Conservation (phyloP, 2,888 invertebrate species). For the Amorpha juglandis region DNA sequence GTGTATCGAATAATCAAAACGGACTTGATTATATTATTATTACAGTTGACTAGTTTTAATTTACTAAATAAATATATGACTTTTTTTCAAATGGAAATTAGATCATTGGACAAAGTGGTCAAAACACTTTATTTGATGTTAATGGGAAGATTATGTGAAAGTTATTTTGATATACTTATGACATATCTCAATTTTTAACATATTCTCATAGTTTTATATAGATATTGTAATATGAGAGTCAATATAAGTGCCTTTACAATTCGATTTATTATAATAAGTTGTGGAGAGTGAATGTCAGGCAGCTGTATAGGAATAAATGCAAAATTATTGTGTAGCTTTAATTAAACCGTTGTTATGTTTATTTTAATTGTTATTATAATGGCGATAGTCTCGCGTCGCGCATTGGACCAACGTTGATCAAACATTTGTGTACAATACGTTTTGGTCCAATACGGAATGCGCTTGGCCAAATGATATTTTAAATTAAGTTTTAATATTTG, state of each 20-base stretch:
- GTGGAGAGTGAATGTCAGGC: not conserved
- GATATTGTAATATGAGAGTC: conserved; percentile 1
- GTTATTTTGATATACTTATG: too few species aligned
- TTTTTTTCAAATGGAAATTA: too few species aligned
- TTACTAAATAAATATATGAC: too few species aligned
- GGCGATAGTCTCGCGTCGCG: not conserved
- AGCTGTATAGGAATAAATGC: conserved; percentile 23
- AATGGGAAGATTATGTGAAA: too few species aligned
- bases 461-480: conserved; percentile 5
- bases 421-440: not conserved
- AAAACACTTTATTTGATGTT: too few species aligned
- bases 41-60: too few species aligned
- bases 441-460: not conserved
- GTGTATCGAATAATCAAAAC: too few species aligned
- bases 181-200: too few species aligned
- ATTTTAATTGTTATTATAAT: conserved; percentile 19
- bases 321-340: conserved; percentile 31
- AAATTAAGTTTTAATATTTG: conserved; percentile 11
- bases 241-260: not conserved
- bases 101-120: too few species aligned
- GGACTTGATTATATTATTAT: too few species aligned
- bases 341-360: conserved; percentile 29
- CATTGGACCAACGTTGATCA: not conserved
- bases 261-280: too few species aligned
- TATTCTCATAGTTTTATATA: too few species aligned